phyloP scores from a whole-genome alignment of 2,888 invertebrate genomes.

The Mesoligia furuncula region DNA sequence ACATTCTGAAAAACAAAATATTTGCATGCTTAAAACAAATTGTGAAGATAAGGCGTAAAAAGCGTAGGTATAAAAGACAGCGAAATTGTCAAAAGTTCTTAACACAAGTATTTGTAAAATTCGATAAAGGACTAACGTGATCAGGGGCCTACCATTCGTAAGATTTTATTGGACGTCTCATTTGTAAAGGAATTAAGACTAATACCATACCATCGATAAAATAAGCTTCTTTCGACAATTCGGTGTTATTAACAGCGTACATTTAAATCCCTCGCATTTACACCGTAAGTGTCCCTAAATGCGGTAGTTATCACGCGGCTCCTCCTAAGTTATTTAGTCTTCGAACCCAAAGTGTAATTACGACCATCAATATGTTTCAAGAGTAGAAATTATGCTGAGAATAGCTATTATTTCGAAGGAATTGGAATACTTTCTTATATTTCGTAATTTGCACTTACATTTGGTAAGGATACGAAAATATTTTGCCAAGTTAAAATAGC shows the following conservation, averaged over 20 bases:
- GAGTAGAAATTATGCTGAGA: constrained; percentile 13
- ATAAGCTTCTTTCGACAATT: constrained; percentile 67
- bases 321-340: constrained; percentile 36
- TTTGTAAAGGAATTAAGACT: constrained; percentile 77
- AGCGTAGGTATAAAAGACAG: constrained; percentile 16
- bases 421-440: constrained; percentile 8
- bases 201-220: constrained; percentile 62
- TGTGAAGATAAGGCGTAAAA: constrained; percentile 31
- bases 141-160: constrained; percentile 7
- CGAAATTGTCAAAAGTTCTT: constrained; percentile 13
- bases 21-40: constrained; percentile 30
- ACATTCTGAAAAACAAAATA: constrained; percentile 92
- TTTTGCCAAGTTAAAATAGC: background rate
- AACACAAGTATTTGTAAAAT: constrained; percentile 50
- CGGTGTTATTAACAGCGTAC: constrained; percentile 61
- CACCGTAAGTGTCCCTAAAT: constrained; percentile 31
- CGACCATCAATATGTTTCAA: constrained; percentile 4
- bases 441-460: constrained; percentile 3
- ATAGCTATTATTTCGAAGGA: constrained; percentile 11
- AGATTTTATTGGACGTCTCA: constrained; percentile 63
- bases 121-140: constrained; percentile 18
- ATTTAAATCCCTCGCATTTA: constrained; percentile 20
- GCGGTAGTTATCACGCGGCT: constrained; percentile 31
- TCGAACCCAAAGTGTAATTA: constrained; percentile 36
- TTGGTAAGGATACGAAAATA: constrained; percentile 9